These are phyloP conservation scores for Ictidomys tridecemlineatus DNA, from an alignment of 2,113 vertebrate genomes.

Conservation along the genomic window DNA sequence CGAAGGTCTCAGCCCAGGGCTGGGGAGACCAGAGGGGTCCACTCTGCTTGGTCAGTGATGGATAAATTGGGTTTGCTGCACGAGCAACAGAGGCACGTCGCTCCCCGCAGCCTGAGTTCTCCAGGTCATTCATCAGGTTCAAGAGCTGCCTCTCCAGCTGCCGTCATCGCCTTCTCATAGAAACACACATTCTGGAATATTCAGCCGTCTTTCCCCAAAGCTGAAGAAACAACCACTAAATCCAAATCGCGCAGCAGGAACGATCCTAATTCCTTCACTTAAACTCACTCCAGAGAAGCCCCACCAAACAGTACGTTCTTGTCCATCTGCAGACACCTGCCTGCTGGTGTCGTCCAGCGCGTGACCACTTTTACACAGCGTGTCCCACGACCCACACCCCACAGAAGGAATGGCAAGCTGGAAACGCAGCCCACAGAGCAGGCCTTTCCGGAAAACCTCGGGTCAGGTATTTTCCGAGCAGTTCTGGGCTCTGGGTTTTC, in stretches of 20 bases:
- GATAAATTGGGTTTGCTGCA: not conserved
- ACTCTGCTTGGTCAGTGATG: not conserved
- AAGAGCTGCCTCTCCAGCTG: not conserved
- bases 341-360: fast-evolving
- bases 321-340: not conserved
- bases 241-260: not conserved
- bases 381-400: not conserved
- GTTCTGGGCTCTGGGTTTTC: conserved; percentile 14
- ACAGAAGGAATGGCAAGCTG: not conserved
- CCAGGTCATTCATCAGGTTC: not conserved
- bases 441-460: conserved; percentile 24
- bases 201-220: not conserved
- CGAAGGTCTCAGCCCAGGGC: not conserved
- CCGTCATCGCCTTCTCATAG: too few species aligned
- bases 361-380: not conserved
- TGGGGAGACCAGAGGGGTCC: not conserved
- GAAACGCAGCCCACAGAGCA: not conserved
- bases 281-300: not conserved
- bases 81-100: not conserved
- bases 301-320: fast-evolving
- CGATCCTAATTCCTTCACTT: not conserved
- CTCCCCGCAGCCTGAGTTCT: conserved; percentile 20
- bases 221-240: not conserved
- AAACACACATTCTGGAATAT: conserved; percentile 38
- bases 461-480: conserved; percentile 26